Conservation (phyloP, 2,888 invertebrate species). For the Omphaloscelis lunosa region DNA sequence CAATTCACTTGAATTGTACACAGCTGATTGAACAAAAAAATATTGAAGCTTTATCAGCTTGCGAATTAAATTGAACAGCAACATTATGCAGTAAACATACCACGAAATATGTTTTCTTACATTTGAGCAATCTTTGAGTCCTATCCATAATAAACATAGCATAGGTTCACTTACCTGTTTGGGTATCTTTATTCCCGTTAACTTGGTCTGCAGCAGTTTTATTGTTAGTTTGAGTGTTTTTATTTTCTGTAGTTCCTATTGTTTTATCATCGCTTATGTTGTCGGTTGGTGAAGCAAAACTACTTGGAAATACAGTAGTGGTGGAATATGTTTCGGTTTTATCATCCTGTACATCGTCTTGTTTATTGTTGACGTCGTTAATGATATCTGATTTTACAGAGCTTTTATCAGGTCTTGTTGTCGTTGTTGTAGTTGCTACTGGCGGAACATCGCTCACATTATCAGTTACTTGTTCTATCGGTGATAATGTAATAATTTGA, state of each 20-base stretch:
- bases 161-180: slow-evolving; percentile 38
- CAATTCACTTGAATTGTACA: slow-evolving; percentile 46
- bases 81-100: slow-evolving; percentile 21
- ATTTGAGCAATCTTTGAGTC: slow-evolving; percentile 22
- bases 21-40: slow-evolving; percentile 56
- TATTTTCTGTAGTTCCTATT: neutral
- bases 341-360: neutral
- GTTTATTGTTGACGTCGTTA: neutral
- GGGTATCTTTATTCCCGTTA: neutral
- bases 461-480: slow-evolving; percentile 53
- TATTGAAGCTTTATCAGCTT: slow-evolving; percentile 56
- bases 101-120: slow-evolving; percentile 1
- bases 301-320: slow-evolving; percentile 26
- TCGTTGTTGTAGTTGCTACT: slow-evolving; percentile 15
- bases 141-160: neutral
- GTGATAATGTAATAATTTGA: slow-evolving; percentile 56
- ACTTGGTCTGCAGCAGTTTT: neutral
- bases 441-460: slow-evolving; percentile 35
- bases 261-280: neutral
- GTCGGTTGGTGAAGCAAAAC: neutral
- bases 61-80: slow-evolving; percentile 41
- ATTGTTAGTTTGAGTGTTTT: neutral
- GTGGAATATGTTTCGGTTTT: neutral
- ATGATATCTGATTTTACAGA: neutral
- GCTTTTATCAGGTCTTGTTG: neutral